A percentile compares a stretch with the other conserved stretches of the same genome.
phyloP scores from a whole-genome alignment of 1,140 invertebrate genomes.

The Antheraea pernyi region DNA sequence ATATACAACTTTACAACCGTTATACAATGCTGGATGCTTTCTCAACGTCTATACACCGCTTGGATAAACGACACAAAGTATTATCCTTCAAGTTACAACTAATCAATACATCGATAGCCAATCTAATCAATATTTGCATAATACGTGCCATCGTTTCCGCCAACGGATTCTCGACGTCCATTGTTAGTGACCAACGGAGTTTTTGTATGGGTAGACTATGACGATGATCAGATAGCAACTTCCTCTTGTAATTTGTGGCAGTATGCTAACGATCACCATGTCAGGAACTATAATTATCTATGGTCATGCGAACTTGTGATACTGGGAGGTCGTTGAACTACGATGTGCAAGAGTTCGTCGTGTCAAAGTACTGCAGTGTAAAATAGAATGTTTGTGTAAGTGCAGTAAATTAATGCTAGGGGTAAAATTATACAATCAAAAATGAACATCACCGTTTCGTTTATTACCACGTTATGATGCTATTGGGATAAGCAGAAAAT shows the following conservation, averaged over 20 bases:
- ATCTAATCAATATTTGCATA: background rate
- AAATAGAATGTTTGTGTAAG: no score
- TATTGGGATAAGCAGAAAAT: no score
- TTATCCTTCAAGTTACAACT: background rate
- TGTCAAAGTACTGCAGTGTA: background rate
- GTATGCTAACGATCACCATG: conserved; percentile 27
- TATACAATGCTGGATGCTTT: background rate
- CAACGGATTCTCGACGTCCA: background rate
- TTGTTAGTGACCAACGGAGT: background rate
- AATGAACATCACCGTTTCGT: no score
- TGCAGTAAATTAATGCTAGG: no score
- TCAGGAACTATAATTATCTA: conserved; percentile 17
- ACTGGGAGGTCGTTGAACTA: conserved; percentile 24
- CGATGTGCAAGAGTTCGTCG: background rate
- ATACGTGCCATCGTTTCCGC: conserved; percentile 11
- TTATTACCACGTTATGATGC: no score
- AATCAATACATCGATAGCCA: background rate
- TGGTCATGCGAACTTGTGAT: conserved; percentile 22
- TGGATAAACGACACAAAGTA: background rate
- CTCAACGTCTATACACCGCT: background rate
- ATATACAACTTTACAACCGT: background rate
- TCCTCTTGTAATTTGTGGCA: conserved; percentile 23
- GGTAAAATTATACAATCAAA: no score
- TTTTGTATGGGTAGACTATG: conserved; percentile 11
- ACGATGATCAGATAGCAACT: conserved; percentile 25